These are phyloP conservation scores for Pelosia muscerda DNA, from an alignment of 2,888 invertebrate species.

Conservation along the genomic window DNA sequence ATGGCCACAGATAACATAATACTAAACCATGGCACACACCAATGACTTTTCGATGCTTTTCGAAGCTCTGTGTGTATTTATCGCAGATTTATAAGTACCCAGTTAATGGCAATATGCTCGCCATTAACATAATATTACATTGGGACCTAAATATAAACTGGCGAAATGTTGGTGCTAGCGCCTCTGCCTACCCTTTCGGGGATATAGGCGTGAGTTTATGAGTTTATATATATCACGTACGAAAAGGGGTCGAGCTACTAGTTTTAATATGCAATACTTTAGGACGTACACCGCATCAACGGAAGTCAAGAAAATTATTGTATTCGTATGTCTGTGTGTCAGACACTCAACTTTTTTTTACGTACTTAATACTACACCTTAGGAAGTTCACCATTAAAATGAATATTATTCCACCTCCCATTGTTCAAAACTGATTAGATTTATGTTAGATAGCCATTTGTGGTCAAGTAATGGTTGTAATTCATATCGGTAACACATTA, in stretches of 20 bases:
- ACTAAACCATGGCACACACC: no score
- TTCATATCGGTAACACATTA: constrained; percentile 24
- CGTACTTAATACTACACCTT: not conserved
- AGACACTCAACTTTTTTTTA: not conserved
- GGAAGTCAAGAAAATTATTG: not conserved
- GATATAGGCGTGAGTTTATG: no score
- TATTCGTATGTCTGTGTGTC: not conserved
- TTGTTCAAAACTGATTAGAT: constrained; percentile 12
- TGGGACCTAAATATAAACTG: no score
- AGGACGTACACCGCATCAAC: not conserved
- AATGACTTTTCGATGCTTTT: no score
- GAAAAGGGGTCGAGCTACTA: not conserved
- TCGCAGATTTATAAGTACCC: no score
- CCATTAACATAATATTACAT: no score
- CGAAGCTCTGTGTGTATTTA: no score
- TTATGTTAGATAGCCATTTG: constrained; percentile 19
- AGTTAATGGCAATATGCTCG: no score
- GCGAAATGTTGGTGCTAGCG: no score
- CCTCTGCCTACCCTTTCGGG: no score
- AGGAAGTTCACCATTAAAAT: constrained; percentile 8
- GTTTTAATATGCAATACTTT: not conserved
- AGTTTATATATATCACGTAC: no score
- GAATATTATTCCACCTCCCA: constrained; percentile 15
- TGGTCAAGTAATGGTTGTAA: constrained; percentile 19
- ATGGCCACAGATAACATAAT: no score